phyloP scores from a whole-genome alignment of 1,140 invertebrate genomes.

The Lasioglossum albipes region DNA sequence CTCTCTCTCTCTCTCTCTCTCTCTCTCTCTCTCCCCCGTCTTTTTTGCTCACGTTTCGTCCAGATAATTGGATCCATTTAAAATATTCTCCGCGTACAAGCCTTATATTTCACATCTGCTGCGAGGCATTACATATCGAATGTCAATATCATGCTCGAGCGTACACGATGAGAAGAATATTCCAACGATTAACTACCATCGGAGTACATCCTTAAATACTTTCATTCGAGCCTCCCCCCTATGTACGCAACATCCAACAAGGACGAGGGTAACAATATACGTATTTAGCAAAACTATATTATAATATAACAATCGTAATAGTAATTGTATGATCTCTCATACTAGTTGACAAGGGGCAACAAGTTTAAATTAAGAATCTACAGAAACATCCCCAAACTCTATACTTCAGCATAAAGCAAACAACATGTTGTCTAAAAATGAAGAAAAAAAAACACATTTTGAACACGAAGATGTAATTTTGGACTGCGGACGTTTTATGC shows the following conservation, averaged over 20 bases:
- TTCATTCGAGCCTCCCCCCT: conserved; percentile 34
- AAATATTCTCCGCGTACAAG: conserved; percentile 42
- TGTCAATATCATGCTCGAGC: conserved; percentile 55
- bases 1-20: background rate
- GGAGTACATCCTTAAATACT: conserved; percentile 52
- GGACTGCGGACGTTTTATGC: too few species aligned
- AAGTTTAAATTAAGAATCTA: conserved; percentile 56
- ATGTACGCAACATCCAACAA: conserved; percentile 22
- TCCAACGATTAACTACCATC: conserved; percentile 40
- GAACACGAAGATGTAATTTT: too few species aligned
- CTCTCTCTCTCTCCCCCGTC: background rate
- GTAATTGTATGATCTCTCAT: conserved; percentile 42
- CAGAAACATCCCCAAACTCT: background rate
- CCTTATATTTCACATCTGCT: conserved; percentile 32
- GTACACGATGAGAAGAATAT: conserved; percentile 52
- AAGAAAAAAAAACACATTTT: background rate
- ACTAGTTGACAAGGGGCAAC: conserved; percentile 45
- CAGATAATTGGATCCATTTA: conserved; percentile 28
- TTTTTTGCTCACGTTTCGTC: background rate
- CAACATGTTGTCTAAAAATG: background rate
- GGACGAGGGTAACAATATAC: conserved; percentile 37
- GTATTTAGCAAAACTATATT: conserved; percentile 59
- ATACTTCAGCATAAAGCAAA: background rate
- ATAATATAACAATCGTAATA: conserved; percentile 56
- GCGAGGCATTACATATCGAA: conserved; percentile 58